Percentiles rank a stretch among this genome's conserved stretches.
Evolutionary conservation across 53 echinoderm and acorn worm species (phyloP).

Genomic region (Luidia sarsii): DNA sequence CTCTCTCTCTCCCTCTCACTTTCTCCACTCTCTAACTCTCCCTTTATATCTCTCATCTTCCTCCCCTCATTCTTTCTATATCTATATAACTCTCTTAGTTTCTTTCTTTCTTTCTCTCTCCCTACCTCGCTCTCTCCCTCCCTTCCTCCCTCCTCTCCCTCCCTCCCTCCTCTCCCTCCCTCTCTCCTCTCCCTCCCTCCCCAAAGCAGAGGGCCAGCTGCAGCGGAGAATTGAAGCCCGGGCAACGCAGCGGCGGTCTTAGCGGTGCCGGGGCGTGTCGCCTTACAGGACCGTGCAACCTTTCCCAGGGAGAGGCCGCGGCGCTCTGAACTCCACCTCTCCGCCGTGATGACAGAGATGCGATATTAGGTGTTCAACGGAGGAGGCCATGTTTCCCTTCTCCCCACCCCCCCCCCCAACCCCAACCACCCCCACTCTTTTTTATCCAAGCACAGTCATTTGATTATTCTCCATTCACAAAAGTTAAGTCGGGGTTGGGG

Average conservation of each 20-base stretch:
- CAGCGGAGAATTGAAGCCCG: neutral
- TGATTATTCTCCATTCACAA: conserved; percentile 15
- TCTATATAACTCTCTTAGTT: too few relatives aligned
- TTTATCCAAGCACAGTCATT: neutral
- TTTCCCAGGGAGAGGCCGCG: conserved; percentile 23
- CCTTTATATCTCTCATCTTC: too few relatives aligned
- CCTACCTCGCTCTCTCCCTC: too few relatives aligned
- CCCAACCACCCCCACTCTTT: neutral
- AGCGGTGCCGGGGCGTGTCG: conserved; percentile 6
- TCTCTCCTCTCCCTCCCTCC: too few relatives aligned
- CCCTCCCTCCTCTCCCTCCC: too few relatives aligned
- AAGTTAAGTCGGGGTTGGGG: neutral
- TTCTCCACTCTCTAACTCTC: too few relatives aligned
- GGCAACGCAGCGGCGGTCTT: neutral
- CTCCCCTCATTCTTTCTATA: too few relatives aligned
- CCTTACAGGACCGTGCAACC: conserved; percentile 48
- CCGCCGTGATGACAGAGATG: conserved; percentile 36
- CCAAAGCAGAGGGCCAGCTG: conserved; percentile 38
- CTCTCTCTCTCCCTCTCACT: too few relatives aligned
- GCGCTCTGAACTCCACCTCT: conserved; percentile 19
- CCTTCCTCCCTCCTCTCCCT: too few relatives aligned
- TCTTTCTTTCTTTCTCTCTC: too few relatives aligned
- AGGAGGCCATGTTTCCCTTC: too few relatives aligned
- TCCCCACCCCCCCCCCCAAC: too few relatives aligned
- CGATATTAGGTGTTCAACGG: neutral